Base-by-base conservation (phyloP, 2,113 vertebrate genomes). In the Rhagologus leucostigma region DNA sequence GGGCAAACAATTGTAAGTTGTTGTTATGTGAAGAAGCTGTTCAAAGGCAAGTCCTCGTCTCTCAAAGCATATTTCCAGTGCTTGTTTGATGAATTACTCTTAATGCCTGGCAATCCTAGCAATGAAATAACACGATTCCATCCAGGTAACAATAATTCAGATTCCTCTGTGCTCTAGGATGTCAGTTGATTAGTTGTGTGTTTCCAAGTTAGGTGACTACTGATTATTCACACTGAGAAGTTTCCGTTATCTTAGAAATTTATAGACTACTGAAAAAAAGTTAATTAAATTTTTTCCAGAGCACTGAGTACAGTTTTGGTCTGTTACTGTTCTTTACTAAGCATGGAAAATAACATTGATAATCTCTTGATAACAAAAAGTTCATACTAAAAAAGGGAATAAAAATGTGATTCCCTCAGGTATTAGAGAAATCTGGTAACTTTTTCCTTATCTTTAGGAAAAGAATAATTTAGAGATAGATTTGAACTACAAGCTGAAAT, bases 391-490 rank as follows among this genome's bases (percentile, higher is more conserved):
- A 85, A 64, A 55, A 71, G 11, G 27, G 29, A 76, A 35, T 26
- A 56, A 89, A 86, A 79, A 42, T 76, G 9, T 18, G 19, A 37
- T 79, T 62, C 23, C 15, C 4, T 76, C 46, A 65, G 57, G 26
- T 63, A 23, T 29, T 77, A 22, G 0, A 39, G 35, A 84, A 60
- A 62, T 50, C 18, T 64, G 10, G 3, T 80, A 78, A 86, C 35
- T 24, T 39, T 96, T 62, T 55, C 27, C 63, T 71, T 86, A 78
- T 93, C 89, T 91, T 68, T 80, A 99, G 99, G 99, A 99, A 96
- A 99, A 99, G 97, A 99, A 99, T 98, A 99, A 98, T 96, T 96
- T 99, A 96, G 99, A 99, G 98, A 99, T 99, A 77, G 99, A 99
- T 97, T 98, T 99, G 97, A 99, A 99, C 98, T 99, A 99, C 97